Evolutionary conservation across 1,140 invertebrate species (phyloP).

Genomic region (Formica selysi): DNA sequence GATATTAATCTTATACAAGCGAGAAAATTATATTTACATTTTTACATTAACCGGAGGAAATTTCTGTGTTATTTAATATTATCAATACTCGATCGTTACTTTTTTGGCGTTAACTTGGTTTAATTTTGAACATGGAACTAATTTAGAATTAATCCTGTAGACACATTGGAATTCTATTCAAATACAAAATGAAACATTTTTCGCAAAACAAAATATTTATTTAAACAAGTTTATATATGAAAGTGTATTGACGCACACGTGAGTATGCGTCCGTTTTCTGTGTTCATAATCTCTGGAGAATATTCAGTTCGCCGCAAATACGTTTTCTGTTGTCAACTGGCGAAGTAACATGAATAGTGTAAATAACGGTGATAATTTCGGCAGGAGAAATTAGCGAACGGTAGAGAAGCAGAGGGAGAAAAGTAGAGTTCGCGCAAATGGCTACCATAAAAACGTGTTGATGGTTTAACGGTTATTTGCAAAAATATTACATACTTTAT

Average conservation of each 20-base stretch:
- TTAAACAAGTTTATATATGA: slow-evolving; percentile 24
- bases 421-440: slow-evolving; percentile 32
- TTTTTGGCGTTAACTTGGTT: not conserved
- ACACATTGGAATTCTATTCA: not conserved
- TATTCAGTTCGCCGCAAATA: slow-evolving; percentile 52
- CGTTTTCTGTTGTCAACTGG: slow-evolving; percentile 48
- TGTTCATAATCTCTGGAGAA: slow-evolving; percentile 39
- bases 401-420: slow-evolving; percentile 5
- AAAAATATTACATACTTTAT: slow-evolving; percentile 52
- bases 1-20: not conserved
- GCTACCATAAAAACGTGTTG: slow-evolving; percentile 47
- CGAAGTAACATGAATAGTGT: slow-evolving; percentile 43
- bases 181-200: not conserved
- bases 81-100: not conserved
- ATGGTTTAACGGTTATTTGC: slow-evolving; percentile 55
- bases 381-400: slow-evolving; percentile 36
- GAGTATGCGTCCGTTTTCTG: slow-evolving; percentile 32
- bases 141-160: slow-evolving; percentile 32
- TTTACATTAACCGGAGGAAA: not conserved
- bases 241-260: not conserved
- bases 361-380: slow-evolving; percentile 58
- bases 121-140: slow-evolving; percentile 3
- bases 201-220: slow-evolving; percentile 38
- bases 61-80: not conserved
- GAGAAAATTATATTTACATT: not conserved